Conservation (phyloP, 2,113 vertebrate genomes). For the Aplodontia rufa region DNA sequence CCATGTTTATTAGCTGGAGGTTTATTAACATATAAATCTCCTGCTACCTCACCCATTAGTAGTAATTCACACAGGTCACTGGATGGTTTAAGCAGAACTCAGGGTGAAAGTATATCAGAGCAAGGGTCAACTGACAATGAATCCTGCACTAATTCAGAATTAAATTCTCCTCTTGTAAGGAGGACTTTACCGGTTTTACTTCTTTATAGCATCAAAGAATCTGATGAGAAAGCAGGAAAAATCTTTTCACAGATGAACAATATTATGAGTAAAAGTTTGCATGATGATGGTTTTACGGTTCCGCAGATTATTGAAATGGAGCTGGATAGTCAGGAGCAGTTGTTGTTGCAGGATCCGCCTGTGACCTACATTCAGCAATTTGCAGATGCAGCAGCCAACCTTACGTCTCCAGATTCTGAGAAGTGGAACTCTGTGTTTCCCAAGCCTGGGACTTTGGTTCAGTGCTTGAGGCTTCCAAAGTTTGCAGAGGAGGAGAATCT, state of each 20-base stretch:
- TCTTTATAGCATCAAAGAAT: conserved; percentile 98
- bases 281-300: conserved; percentile 98
- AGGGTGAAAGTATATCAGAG: conserved; percentile 92
- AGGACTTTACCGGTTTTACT: conserved; percentile 97
- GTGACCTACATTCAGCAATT: conserved; percentile 99
- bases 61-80: conserved; percentile 90
- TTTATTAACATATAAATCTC: conserved; percentile 95
- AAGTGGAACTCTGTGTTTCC: conserved; percentile 96
- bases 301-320: conserved; percentile 99
- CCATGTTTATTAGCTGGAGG: conserved; percentile 97
- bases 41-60: conserved; percentile 90
- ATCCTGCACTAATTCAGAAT: conserved; percentile 92
- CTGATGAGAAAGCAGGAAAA: conserved; percentile 98
- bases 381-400: conserved; percentile 93
- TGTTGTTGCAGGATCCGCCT: conserved; percentile 97
- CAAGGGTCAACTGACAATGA: conserved; percentile 98
- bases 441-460: conserved; percentile 96
- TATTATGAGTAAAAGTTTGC: conserved; percentile 97
- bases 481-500: conserved; percentile 98
- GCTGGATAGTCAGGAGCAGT: conserved; percentile 96
- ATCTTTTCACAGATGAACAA: conserved; percentile 99
- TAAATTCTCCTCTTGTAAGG: conserved; percentile 91
- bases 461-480: conserved; percentile 96
- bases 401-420: conserved; percentile 93
- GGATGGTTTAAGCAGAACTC: conserved; percentile 95